Conservation (phyloP, 2,888 invertebrate genomes). For the Zeuzera pyrina region DNA sequence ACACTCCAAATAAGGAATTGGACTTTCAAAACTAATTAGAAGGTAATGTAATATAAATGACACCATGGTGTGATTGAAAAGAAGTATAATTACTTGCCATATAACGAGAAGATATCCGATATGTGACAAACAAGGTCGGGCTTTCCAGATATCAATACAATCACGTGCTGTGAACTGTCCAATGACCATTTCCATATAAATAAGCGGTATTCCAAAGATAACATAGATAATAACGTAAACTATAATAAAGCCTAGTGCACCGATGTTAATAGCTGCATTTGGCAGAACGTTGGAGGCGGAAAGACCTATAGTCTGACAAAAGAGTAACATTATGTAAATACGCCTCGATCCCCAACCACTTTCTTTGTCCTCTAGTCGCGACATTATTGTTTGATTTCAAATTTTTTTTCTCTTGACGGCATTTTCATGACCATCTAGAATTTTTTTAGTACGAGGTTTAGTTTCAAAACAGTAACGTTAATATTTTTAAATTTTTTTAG, state of each 20-base stretch:
- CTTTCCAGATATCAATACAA: slow-evolving; percentile 46
- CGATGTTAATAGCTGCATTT: slow-evolving; percentile 25
- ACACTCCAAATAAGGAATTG: slow-evolving; percentile 44
- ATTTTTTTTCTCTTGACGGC: no score
- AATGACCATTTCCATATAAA: slow-evolving; percentile 53
- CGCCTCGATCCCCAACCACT: slow-evolving; percentile 20
- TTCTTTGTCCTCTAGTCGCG: neutral
- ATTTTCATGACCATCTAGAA: no score
- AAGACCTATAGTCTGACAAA: slow-evolving; percentile 33
- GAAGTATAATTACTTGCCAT: slow-evolving; percentile 33
- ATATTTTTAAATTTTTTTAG: no score
- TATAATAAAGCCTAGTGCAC: slow-evolving; percentile 34
- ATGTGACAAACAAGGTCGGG: slow-evolving; percentile 41
- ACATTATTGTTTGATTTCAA: no score
- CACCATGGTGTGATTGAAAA: slow-evolving; percentile 34
- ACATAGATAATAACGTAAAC: slow-evolving; percentile 24
- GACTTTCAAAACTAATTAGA: slow-evolving; percentile 50
- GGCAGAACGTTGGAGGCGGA: slow-evolving; percentile 29
- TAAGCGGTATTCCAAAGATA: slow-evolving; percentile 42
- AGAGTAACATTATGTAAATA: slow-evolving; percentile 26
- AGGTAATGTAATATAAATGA: slow-evolving; percentile 48
- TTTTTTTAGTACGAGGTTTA: no score
- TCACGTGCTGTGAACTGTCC: slow-evolving; percentile 54
- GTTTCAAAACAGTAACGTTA: no score
- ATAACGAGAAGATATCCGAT: slow-evolving; percentile 39